A percentile compares a stretch with the other conserved stretches of the same genome.
These are phyloP conservation scores for Drosophila flavopinicola DNA, from an alignment of 2,888 invertebrate species.

Conservation along the genomic window DNA sequence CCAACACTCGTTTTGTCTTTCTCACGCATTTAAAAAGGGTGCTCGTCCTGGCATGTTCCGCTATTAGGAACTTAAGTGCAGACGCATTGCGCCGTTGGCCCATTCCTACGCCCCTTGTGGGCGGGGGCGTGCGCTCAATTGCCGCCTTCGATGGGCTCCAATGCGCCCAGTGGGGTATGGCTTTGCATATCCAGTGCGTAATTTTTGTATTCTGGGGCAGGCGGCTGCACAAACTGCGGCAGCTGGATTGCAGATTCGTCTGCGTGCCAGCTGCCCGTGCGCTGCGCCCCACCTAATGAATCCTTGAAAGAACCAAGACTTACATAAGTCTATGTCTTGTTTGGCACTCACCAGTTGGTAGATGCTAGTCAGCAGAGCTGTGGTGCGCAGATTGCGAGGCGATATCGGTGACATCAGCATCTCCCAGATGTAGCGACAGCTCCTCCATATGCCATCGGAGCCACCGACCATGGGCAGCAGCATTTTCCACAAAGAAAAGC, in stretches of 20 bases:
- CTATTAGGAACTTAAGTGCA: slow-evolving; percentile 29
- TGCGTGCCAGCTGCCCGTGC: slow-evolving; percentile 64
- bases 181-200: slow-evolving; percentile 84
- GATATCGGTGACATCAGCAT: slow-evolving; percentile 79
- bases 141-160: slow-evolving; percentile 47
- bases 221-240: slow-evolving; percentile 46
- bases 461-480: slow-evolving; percentile 55
- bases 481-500: slow-evolving; percentile 40
- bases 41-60: slow-evolving; percentile 71
- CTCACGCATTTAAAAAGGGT: slow-evolving; percentile 59
- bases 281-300: slow-evolving; percentile 61
- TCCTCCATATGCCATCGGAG: no score
- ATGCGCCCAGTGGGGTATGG: slow-evolving; percentile 83
- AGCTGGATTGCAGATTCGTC: slow-evolving; percentile 54
- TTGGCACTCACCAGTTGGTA: slow-evolving; percentile 83
- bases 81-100: slow-evolving; percentile 79
- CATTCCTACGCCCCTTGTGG: slow-evolving; percentile 36
- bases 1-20: neutral
- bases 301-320: neutral
- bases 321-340: neutral
- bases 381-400: slow-evolving; percentile 83
- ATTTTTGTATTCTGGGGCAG: slow-evolving; percentile 78
- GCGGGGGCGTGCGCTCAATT: slow-evolving; percentile 54
- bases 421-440: slow-evolving; percentile 57
- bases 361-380: slow-evolving; percentile 83